These are phyloP conservation scores for Phaedon cochleariae DNA, from an alignment of 2,888 invertebrate species.

Conservation along the genomic window DNA sequence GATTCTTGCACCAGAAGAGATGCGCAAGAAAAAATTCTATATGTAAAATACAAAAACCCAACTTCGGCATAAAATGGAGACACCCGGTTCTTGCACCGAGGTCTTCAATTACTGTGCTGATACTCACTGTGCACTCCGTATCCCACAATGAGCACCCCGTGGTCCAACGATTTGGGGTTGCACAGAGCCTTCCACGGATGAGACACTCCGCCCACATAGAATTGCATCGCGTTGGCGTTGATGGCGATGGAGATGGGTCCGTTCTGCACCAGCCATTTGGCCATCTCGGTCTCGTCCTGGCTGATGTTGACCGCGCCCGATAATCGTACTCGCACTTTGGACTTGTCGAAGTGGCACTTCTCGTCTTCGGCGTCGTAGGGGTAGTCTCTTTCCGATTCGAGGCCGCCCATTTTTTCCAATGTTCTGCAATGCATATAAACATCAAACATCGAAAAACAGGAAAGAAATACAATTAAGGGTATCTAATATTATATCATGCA, in stretches of 20 bases:
- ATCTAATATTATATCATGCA: no score
- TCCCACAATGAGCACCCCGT: slow-evolving; percentile 96
- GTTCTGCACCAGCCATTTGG: slow-evolving; percentile 85
- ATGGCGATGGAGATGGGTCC: slow-evolving; percentile 96
- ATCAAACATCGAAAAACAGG: no score
- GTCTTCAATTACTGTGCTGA: no score
- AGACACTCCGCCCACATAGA: slow-evolving; percentile 93
- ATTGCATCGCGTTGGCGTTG: slow-evolving; percentile 97
- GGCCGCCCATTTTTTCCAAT: slow-evolving; percentile 86
- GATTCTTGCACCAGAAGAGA: no score
- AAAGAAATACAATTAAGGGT: no score
- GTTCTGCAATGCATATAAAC: slow-evolving; percentile 67
- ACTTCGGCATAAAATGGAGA: no score
- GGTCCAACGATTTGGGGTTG: slow-evolving; percentile 80
- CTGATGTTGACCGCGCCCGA: slow-evolving; percentile 86
- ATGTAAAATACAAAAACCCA: no score
- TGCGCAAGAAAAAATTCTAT: no score
- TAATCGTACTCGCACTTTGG: slow-evolving; percentile 72
- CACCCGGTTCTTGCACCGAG: no score
- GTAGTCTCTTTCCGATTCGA: slow-evolving; percentile 90
- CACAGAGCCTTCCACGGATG: slow-evolving; percentile 90
- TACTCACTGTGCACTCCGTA: slow-evolving; percentile 81
- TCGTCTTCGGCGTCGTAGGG: slow-evolving; percentile 88
- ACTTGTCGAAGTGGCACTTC: slow-evolving; percentile 78
- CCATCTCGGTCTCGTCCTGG: slow-evolving; percentile 88